Conservation (phyloP, 1,140 invertebrate genomes). For the Lasioglossum baleicum region DNA sequence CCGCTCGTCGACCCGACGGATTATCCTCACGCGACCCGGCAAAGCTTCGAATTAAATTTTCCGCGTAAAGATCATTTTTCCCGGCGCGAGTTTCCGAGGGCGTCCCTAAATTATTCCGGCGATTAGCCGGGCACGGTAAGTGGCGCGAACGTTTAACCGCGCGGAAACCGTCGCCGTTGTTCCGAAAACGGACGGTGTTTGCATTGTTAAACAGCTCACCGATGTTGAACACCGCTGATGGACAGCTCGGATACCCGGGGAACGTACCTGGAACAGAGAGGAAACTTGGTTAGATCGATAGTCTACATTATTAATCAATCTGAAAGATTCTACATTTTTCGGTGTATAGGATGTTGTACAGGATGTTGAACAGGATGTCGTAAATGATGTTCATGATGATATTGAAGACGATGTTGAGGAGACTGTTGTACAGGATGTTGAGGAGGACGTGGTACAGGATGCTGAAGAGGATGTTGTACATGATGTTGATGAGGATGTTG, state of each 20-base stretch:
- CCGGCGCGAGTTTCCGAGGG: not conserved
- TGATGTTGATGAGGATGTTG: too few relatives aligned
- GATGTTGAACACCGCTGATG: not conserved
- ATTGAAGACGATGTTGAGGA: too few relatives aligned
- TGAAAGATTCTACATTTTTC: too few relatives aligned
- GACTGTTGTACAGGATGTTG: too few relatives aligned
- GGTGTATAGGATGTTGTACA: too few relatives aligned
- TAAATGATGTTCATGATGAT: too few relatives aligned
- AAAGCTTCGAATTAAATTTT: constrained; percentile 17
- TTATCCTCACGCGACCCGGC: not conserved
- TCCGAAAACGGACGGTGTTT: not conserved
- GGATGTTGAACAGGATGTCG: too few relatives aligned
- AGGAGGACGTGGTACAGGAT: too few relatives aligned
- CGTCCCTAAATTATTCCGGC: constrained; percentile 6
- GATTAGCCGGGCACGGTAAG: not conserved
- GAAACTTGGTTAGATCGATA: too few relatives aligned
- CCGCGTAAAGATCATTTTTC: not conserved
- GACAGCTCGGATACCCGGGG: not conserved
- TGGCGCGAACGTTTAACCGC: not conserved
- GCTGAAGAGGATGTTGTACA: too few relatives aligned
- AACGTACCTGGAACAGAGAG: constrained; percentile 37
- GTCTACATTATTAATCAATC: too few relatives aligned
- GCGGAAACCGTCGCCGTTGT: not conserved
- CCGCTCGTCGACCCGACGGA: not conserved
- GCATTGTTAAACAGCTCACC: constrained; percentile 22